Evolutionary conservation across 1,140 invertebrate species (phyloP).

Genomic region (Leucophenga varia): DNA sequence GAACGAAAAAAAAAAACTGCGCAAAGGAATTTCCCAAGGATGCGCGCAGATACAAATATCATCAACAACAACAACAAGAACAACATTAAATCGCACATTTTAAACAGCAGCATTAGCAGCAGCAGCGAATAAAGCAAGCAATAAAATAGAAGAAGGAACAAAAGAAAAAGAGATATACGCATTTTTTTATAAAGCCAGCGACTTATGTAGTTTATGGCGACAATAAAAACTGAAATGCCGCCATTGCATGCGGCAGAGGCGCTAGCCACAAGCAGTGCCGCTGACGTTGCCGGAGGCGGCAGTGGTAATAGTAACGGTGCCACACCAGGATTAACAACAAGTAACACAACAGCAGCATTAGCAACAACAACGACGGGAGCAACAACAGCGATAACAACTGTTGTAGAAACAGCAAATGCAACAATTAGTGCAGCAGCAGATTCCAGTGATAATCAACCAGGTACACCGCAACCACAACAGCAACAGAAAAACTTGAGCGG

Average conservation of each 20-base stretch:
- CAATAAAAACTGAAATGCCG: slow-evolving; percentile 51
- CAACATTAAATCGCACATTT: too few species aligned
- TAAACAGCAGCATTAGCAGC: slow-evolving; percentile 6
- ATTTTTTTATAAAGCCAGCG: slow-evolving; percentile 2
- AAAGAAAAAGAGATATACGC: background rate
- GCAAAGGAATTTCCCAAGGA: too few species aligned
- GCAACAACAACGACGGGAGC: slow-evolving; percentile 11
- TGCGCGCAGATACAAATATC: background rate
- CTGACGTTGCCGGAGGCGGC: slow-evolving; percentile 9
- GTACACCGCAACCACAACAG: slow-evolving; percentile 42
- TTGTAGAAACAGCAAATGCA: slow-evolving; percentile 13
- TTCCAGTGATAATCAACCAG: slow-evolving; percentile 55
- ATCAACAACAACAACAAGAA: background rate
- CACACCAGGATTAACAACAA: slow-evolving; percentile 8
- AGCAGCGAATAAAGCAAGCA: slow-evolving; percentile 10
- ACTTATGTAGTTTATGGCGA: slow-evolving; percentile 41
- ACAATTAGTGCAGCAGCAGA: slow-evolving; percentile 54
- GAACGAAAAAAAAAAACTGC: too few species aligned
- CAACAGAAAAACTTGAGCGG: slow-evolving; percentile 33
- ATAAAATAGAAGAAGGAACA: background rate
- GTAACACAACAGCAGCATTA: slow-evolving; percentile 3
- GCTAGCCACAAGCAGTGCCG: slow-evolving; percentile 26
- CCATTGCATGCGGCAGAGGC: slow-evolving; percentile 52
- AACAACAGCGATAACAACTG: slow-evolving; percentile 1
- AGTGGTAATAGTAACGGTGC: slow-evolving; percentile 10